Evolutionary conservation across 2,797 vertebrate species (phyloP).

Genomic region (Karalla daura): DNA sequence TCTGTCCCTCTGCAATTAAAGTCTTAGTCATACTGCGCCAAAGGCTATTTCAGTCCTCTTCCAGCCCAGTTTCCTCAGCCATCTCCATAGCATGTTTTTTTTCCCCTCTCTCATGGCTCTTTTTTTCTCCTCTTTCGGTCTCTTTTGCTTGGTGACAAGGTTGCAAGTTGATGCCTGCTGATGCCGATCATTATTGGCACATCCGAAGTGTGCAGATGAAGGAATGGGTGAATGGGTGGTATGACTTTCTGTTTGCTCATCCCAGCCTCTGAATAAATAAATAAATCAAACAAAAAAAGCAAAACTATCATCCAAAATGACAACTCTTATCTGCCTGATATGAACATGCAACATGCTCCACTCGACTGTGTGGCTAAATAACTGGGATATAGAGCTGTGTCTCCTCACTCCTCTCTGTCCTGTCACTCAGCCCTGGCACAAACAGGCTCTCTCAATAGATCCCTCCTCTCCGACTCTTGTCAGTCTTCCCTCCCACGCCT

Average conservation of each 20-base stretch:
- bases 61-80: constrained; percentile 57
- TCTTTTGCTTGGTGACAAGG: constrained; percentile 29
- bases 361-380: constrained; percentile 29
- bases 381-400: constrained; percentile 29
- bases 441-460: constrained; percentile 47
- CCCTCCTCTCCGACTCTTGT: constrained; percentile 48
- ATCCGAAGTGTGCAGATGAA: no score
- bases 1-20: constrained; percentile 80
- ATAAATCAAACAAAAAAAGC: not conserved
- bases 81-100: constrained; percentile 43
- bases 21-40: constrained; percentile 81
- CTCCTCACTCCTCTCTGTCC: constrained; percentile 31
- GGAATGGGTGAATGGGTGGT: no score
- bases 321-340: constrained; percentile 31
- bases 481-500: constrained; percentile 62
- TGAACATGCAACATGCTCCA: constrained; percentile 6
- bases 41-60: constrained; percentile 77
- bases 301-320: constrained; percentile 31
- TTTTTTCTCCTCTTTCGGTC: constrained; percentile 1
- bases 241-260: no score
- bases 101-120: constrained; percentile 28
- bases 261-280: no score
- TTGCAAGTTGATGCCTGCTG: constrained; percentile 41
- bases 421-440: constrained; percentile 58
- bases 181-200: constrained; percentile 50